These are phyloP conservation scores for Pogonocichla stellata DNA, from an alignment of 2,113 vertebrate genomes.

Conservation along the genomic window DNA sequence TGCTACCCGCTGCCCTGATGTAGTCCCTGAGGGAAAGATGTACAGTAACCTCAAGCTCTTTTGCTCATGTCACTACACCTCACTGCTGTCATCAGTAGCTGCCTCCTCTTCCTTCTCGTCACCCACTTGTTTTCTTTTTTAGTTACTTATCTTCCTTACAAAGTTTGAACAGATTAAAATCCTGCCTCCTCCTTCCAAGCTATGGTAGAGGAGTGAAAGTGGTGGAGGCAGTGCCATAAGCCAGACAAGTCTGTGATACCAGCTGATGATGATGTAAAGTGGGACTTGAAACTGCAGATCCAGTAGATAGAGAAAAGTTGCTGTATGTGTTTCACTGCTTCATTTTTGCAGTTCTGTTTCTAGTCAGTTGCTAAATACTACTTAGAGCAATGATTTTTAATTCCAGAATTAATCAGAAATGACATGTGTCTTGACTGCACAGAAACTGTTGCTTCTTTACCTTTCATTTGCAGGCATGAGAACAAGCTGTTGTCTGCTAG, in stretches of 20 bases:
- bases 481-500: not conserved
- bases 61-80: not conserved
- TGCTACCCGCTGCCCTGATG: fast-evolving
- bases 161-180: not conserved
- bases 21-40: fast-evolving
- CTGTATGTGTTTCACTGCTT: not conserved
- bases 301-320: not conserved
- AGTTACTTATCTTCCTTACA: not conserved
- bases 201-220: not conserved
- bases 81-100: not conserved
- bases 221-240: fast-evolving
- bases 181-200: not conserved
- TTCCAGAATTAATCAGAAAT: not conserved
- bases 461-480: not conserved
- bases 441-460: not conserved
- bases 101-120: not conserved
- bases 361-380: not conserved
- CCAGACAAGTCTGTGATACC: not conserved
- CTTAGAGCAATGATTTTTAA: not conserved
- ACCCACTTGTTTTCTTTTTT: fast-evolving
- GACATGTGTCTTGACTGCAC: not conserved
- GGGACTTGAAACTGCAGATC: not conserved
- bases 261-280: fast-evolving
- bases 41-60: not conserved
- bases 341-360: not conserved